Evolutionary conservation across 2,797 vertebrate species (phyloP).

Genomic region (Siniperca scherzeri): DNA sequence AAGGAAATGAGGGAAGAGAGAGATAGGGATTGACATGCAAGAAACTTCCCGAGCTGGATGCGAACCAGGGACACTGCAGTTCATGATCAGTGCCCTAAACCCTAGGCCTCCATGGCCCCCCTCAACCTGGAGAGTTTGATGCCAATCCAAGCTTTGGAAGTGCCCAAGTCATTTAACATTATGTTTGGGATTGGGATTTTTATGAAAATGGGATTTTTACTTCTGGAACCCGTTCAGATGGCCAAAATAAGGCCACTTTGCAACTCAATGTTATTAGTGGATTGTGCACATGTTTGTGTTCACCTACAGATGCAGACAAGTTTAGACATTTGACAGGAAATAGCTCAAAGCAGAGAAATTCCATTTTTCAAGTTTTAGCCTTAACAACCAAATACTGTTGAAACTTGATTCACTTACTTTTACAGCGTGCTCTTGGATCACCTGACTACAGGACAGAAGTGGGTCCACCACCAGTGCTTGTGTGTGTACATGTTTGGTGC

Average conservation of each 20-base stretch:
- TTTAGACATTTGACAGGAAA: slow-evolving; percentile 44
- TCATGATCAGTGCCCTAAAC: not conserved
- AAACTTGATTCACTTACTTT: slow-evolving; percentile 1
- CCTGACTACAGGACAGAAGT: not conserved
- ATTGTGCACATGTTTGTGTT: not conserved
- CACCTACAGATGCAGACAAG: slow-evolving; percentile 28
- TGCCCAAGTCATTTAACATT: not conserved
- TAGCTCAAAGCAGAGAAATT: slow-evolving; percentile 24
- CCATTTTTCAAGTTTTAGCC: not conserved
- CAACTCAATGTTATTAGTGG: not conserved
- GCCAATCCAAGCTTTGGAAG: not conserved
- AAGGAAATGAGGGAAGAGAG: not conserved
- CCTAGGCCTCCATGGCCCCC: not conserved
- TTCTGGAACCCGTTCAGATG: not conserved
- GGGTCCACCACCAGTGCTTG: not conserved
- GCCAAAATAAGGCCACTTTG: not conserved
- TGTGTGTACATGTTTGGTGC: not conserved
- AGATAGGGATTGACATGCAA: not conserved
- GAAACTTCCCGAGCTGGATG: not conserved
- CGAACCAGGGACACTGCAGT: not conserved
- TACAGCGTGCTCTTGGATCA: not conserved
- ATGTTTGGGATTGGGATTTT: too few species aligned
- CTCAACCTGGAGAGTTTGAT: not conserved
- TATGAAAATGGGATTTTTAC: not conserved
- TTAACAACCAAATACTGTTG: not conserved